Evolutionary conservation across 2,113 vertebrate genomes (phyloP).

Genomic region (Porphyrio hochstetteri): DNA sequence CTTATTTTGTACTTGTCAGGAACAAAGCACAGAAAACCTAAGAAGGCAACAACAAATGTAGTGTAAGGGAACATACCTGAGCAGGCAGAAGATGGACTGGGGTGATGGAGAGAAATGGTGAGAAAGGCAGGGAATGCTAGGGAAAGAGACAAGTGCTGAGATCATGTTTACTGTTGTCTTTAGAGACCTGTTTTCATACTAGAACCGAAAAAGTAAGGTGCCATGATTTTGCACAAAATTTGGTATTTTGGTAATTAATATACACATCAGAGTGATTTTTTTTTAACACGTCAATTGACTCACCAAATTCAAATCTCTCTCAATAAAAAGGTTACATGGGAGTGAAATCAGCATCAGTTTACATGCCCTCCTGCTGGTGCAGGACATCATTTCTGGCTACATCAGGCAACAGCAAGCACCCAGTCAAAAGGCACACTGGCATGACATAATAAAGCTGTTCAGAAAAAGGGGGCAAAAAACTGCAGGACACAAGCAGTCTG

Average conservation of each 20-base stretch:
- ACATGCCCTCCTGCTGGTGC: background rate
- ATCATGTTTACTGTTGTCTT: background rate
- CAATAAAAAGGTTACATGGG: background rate
- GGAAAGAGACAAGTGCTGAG: background rate
- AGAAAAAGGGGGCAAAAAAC: background rate
- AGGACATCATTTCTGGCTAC: background rate
- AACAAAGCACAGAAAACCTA: background rate
- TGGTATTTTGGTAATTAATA: background rate
- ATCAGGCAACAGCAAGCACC: background rate
- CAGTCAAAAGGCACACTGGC: background rate
- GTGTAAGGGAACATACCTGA: background rate
- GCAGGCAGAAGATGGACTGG: background rate
- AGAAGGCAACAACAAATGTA: background rate
- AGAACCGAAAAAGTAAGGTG: background rate
- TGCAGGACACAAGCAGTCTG: background rate
- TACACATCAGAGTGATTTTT: background rate
- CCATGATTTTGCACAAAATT: background rate
- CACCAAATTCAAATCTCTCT: background rate
- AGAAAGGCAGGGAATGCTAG: background rate
- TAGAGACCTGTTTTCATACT: background rate
- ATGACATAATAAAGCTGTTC: background rate
- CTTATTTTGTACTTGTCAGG: background rate
- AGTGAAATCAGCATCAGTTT: background rate
- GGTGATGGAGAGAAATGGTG: background rate
- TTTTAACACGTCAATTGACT: background rate